Percentiles rank a stretch among this genome's conserved stretches.
Evolutionary conservation across 2,797 vertebrate species (phyloP).

Genomic region (Falco columbarius): DNA sequence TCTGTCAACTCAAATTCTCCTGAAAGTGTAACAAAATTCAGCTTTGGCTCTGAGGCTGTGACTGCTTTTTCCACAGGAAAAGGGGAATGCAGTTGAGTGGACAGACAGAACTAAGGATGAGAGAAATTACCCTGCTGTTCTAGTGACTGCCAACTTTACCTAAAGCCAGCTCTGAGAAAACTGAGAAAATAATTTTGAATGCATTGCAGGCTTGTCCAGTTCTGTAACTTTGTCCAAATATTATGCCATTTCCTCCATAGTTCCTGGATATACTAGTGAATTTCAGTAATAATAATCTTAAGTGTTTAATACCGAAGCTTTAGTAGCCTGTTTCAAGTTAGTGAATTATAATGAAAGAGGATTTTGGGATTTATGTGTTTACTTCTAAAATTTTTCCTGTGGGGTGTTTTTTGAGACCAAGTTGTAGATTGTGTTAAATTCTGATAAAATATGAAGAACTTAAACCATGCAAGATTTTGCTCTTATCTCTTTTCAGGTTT

Average conservation of each 20-base stretch:
- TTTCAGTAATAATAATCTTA: not conserved
- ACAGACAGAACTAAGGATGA: not conserved
- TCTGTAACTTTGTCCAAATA: not conserved
- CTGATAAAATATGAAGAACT: not conserved
- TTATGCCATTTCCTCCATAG: not conserved
- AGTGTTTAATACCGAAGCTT: not conserved
- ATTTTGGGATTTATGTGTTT: not conserved
- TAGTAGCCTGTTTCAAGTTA: not conserved
- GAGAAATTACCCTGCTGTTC: not conserved
- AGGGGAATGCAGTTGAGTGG: not conserved
- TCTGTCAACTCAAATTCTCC: not conserved
- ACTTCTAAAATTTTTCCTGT: not conserved
- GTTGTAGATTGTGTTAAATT: not conserved
- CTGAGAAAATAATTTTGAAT: not conserved
- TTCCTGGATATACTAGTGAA: not conserved
- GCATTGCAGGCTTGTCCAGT: not conserved
- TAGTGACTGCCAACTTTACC: not conserved
- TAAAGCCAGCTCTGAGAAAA: not conserved
- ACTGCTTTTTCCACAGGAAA: not conserved
- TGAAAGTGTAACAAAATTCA: not conserved
- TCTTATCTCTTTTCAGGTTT: constrained; percentile 81
- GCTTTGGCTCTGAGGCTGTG: not conserved
- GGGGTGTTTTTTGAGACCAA: not conserved
- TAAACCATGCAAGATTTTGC: not conserved
- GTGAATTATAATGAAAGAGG: not conserved